Conservation (phyloP, 2,797 vertebrate species). For the Tiaroga cobitis region DNA sequence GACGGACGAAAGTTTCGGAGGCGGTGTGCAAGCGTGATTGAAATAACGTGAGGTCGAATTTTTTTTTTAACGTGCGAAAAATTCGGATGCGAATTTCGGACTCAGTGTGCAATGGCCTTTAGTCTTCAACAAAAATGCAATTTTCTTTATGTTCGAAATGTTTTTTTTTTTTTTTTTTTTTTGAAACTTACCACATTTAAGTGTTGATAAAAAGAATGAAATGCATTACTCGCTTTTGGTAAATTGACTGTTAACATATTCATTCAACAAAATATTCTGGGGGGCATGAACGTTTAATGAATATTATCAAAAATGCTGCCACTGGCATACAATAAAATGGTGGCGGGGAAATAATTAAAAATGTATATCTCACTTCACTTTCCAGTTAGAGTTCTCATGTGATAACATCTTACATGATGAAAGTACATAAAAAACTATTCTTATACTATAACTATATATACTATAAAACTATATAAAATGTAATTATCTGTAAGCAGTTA, state of each 20-base stretch:
- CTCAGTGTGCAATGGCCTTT: too few species aligned
- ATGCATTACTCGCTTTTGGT: neutral
- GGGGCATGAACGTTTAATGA: neutral
- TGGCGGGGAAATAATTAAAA: neutral
- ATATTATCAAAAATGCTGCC: neutral
- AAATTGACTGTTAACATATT: neutral
- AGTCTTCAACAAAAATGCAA: neutral
- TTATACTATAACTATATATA: too few species aligned
- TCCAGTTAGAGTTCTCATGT: neutral
- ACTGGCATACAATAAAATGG: neutral
- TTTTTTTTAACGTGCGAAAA: too few species aligned
- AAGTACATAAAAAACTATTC: neutral
- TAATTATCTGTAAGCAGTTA: neutral
- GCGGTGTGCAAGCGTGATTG: too few species aligned
- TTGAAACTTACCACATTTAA: too few species aligned
- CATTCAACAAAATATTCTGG: neutral
- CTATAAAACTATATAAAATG: too few species aligned
- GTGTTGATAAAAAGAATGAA: neutral
- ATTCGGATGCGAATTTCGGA: too few species aligned
- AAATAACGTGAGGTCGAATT: too few species aligned
- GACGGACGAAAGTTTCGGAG: too few species aligned
- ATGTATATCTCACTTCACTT: neutral
- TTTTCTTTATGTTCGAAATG: neutral
- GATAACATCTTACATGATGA: neutral
- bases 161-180: too few species aligned